These are phyloP conservation scores for Theocolax elegans DNA, from an alignment of 1,140 invertebrate species.

Conservation along the genomic window DNA sequence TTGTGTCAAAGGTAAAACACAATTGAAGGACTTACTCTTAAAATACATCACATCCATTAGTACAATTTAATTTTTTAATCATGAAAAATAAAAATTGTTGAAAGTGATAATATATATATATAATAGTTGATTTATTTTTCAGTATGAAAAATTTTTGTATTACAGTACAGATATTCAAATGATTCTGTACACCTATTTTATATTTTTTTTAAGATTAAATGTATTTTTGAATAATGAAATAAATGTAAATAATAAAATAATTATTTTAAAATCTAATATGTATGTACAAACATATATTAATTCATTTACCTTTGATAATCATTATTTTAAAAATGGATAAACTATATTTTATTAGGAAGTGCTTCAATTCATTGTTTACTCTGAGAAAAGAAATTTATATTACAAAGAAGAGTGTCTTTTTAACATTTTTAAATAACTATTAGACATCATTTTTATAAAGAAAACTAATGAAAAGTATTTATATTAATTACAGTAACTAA, in stretches of 20 bases:
- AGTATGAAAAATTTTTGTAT: neutral
- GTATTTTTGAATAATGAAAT: too few relatives aligned
- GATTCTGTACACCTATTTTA: too few relatives aligned
- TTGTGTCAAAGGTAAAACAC: neutral
- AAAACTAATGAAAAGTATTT: conserved; percentile 7
- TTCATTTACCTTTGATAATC: too few relatives aligned
- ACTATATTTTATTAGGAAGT: too few relatives aligned
- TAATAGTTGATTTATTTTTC: neutral
- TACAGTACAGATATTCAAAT: too few relatives aligned
- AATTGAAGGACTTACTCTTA: conserved; percentile 14
- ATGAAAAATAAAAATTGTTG: conserved; percentile 74
- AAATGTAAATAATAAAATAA: too few relatives aligned
- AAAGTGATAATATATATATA: neutral
- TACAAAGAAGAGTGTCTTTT: neutral
- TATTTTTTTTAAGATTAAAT: too few relatives aligned
- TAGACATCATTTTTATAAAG: conserved; percentile 6
- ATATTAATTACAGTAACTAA: conserved; percentile 1
- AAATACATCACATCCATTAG: conserved; percentile 7
- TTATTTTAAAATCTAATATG: too few relatives aligned
- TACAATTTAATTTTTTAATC: conserved; percentile 76
- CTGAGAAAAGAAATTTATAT: neutral
- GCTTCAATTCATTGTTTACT: too few relatives aligned
- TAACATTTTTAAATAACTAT: conserved; percentile 9
- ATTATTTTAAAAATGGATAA: too few relatives aligned
- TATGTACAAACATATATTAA: too few relatives aligned